These are phyloP conservation scores for Hedychridium roseum DNA, from an alignment of 2,888 invertebrate genomes.

Conservation along the genomic window DNA sequence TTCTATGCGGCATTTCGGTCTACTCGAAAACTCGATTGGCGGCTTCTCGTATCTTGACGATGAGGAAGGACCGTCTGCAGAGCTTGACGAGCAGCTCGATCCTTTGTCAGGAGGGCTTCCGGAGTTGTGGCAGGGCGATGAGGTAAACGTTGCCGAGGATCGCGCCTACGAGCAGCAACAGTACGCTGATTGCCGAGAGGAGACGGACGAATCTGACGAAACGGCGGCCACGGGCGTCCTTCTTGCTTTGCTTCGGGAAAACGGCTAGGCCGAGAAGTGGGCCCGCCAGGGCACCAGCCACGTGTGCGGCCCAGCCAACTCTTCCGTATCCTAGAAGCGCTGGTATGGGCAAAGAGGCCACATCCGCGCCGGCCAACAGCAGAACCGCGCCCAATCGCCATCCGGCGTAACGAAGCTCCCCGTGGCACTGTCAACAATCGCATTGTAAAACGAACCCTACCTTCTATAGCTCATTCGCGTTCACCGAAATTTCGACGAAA, in stretches of 20 bases:
- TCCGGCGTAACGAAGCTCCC: constrained; percentile 59
- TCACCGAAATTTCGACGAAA: too few relatives aligned
- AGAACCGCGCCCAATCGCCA: constrained; percentile 67
- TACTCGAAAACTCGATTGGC: constrained; percentile 58
- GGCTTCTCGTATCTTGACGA: constrained; percentile 58
- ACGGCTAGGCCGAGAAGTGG: constrained; percentile 71
- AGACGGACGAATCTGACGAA: constrained; percentile 60
- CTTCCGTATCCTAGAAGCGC: constrained; percentile 56
- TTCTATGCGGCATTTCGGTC: too few relatives aligned
- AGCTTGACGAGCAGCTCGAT: constrained; percentile 58
- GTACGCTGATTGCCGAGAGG: constrained; percentile 55
- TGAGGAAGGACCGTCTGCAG: constrained; percentile 57
- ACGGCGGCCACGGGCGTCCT: constrained; percentile 55
- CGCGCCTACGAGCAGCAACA: constrained; percentile 55
- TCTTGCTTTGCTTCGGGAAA: constrained; percentile 62
- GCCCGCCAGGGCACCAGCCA: constrained; percentile 74
- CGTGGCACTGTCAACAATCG: constrained; percentile 63
- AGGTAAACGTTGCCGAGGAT: constrained; percentile 59
- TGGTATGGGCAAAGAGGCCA: constrained; percentile 64
- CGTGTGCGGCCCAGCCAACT: constrained; percentile 78
- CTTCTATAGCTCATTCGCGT: too few relatives aligned
- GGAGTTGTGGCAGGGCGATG: constrained; percentile 57
- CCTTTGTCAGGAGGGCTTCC: constrained; percentile 59
- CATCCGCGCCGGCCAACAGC: constrained; percentile 73
- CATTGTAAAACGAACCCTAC: too few relatives aligned